Evolutionary conservation across 2,797 vertebrate genomes (phyloP), one percentile per base, ranked within the genome.

Genomic region (Neostethus bicornis): DNA sequence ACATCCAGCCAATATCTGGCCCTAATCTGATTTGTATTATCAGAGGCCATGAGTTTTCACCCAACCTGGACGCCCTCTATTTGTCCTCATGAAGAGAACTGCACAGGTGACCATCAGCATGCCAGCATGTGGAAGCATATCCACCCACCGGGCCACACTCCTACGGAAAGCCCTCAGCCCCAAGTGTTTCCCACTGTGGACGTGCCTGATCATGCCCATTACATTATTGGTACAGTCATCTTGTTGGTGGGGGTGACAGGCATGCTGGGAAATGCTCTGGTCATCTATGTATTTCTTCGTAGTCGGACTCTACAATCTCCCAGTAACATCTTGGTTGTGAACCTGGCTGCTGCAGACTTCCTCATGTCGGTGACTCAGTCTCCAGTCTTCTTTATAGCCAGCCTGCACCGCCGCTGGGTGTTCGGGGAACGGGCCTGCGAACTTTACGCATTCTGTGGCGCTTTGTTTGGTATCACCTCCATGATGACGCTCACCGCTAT

Each of bases 401-500:
- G 93, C 71, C 74, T 95, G 64, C 88, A 93, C 59, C 92, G 89
- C 59, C 87, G 65, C 35, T 96, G 94, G 94, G 90, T 94, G 73
- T 96, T 96, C 38, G 94, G 94, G 3, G 89, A 94, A 56, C 87
- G 87, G 77, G 92, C 89, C 63, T 95, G 93, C 5, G 90, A 95
- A 80, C 88, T n/a, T n/a, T n/a, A n/a, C n/a, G n/a, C n/a, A n/a
- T n/a, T n/a, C n/a, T n/a, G n/a, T 4, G 58, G 58, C 1, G 94
- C 94, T 58, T 87, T 96, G 38, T 96, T 95, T 54, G 94, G 94
- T 56, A 95, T 96, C 80, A 89, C 93, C 54, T 96, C 95, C 70
- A 96, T 96, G 94, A 94, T 95, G 61, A 95, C 94, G 4, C 86
- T 95, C 77, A 94, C 67, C 45, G 92, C 92, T 72, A 95, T 96